Percentiles rank a stretch among this genome's conserved stretches.
phyloP scores from a whole-genome alignment of 2,113 vertebrate genomes.

The Nematolebias whitei region DNA sequence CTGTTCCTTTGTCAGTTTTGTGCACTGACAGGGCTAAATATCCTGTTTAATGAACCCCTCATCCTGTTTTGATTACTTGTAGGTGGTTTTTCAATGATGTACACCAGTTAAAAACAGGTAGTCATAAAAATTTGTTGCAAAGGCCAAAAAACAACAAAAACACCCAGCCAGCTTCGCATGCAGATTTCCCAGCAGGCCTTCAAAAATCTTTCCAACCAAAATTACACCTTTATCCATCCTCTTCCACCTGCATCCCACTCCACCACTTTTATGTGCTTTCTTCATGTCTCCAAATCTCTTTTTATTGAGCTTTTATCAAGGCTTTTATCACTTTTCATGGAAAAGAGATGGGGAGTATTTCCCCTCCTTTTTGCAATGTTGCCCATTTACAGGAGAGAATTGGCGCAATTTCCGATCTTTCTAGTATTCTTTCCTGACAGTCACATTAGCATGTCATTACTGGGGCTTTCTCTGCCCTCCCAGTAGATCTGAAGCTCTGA shows the following conservation, averaged over 20 bases:
- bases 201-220: constrained; percentile 46
- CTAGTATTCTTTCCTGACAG: constrained; percentile 80
- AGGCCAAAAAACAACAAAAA: constrained; percentile 27
- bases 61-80: background rate
- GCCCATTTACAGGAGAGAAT: constrained; percentile 75
- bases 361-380: constrained; percentile 65
- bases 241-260: constrained; percentile 55
- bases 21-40: background rate
- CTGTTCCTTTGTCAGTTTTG: background rate
- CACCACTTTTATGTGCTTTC: constrained; percentile 47
- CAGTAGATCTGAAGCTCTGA: constrained; percentile 68
- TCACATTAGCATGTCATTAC: constrained; percentile 83
- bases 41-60: background rate
- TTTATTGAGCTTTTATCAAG: constrained; percentile 78
- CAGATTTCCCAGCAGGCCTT: constrained; percentile 70
- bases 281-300: constrained; percentile 71
- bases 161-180: constrained; percentile 9
- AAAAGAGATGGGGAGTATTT: constrained; percentile 65
- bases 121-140: constrained; percentile 39
- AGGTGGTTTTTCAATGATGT: background rate
- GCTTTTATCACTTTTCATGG: constrained; percentile 79
- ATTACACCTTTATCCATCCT: constrained; percentile 66
- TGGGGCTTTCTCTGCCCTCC: constrained; percentile 65
- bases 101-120: constrained; percentile 33
- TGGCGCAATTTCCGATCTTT: constrained; percentile 80